Evolutionary conservation across 2,888 invertebrate genomes (phyloP), one percentile per base, ranked within the genome.

Genomic region (Asteroscopus sphinx): DNA sequence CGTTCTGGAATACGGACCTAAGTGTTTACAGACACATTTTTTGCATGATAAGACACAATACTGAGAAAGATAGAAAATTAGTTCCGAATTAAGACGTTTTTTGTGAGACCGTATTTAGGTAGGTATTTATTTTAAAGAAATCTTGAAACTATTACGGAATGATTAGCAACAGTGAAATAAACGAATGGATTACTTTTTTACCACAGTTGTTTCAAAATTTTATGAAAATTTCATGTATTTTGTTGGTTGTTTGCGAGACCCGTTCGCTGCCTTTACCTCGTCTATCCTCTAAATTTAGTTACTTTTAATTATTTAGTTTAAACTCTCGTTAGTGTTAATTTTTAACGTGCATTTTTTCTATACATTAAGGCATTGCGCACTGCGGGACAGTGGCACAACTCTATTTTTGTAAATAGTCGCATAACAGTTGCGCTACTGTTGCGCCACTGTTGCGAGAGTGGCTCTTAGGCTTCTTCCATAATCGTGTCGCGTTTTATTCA

Each of bases 281-380:
- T 1, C 21, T 42, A 45, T 21, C 30, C 11, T 42, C 21, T 53
- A 37, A 8, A 16, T 37, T 61, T 73, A 68, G 61, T 64, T 36
- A 64, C 39, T 71, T 56, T 72, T 66, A 58, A 60, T 47, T 63
- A 44, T 69, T 73, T 75, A 70, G 54, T 67, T 58, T 70, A 75
- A 65, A 64, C n/a, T 66, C 15, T 71, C 33, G 71, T 73, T 76
- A 73, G 68, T 71, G 58, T 68, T 76, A 68, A 67, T 72, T 71
- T 70, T 59, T 69, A 76, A 67, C 55, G 71, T 76, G 76, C 76
- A 76, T 71, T 71, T 76, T 54, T 76, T 70, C 60, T 69, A 54
- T 59, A 61, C 63, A 41, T 65, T 76, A 72, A 58, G 58, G 59
- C 39, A 42, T 40, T 35, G 58, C 56, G 44, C 40, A 21, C 16